Conservation (phyloP, 2,113 vertebrate genomes). For the Lagenorhynchus albirostris region DNA sequence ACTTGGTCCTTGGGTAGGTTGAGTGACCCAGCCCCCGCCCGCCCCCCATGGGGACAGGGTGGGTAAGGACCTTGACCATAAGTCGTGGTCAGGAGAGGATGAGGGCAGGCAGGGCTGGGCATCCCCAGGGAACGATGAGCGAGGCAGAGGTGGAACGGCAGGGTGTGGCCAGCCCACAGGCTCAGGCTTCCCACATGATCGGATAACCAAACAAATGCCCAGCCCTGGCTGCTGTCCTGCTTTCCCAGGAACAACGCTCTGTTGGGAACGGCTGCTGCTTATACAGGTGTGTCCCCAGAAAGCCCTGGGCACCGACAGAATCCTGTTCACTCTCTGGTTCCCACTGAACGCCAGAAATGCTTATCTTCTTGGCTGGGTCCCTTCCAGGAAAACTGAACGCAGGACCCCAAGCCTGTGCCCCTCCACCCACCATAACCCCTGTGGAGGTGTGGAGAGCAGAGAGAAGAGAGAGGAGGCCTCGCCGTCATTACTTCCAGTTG, state of each 20-base stretch:
- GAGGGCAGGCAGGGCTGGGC: background rate
- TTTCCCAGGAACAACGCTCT: background rate
- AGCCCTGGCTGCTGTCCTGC: background rate
- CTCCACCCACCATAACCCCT: background rate
- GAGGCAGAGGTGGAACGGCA: background rate
- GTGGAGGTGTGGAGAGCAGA: background rate
- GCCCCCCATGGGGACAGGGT: background rate
- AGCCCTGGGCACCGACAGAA: background rate
- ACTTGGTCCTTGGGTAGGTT: background rate
- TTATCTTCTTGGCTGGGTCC: background rate
- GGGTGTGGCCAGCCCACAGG: background rate
- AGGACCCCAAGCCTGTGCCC: too few species aligned
- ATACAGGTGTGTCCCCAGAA: background rate
- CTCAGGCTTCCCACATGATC: background rate
- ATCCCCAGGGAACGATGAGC: background rate
- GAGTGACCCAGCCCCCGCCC: background rate
- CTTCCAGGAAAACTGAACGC: background rate
- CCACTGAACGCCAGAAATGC: background rate
- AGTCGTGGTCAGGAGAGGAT: background rate
- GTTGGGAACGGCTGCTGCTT: background rate
- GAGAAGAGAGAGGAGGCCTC: background rate
- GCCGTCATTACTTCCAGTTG: background rate
- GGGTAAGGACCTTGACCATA: background rate
- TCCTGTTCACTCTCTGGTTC: constrained; percentile 41
- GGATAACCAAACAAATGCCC: background rate